Conservation (phyloP, 2,888 invertebrate genomes). For the Eupithecia subumbrata region DNA sequence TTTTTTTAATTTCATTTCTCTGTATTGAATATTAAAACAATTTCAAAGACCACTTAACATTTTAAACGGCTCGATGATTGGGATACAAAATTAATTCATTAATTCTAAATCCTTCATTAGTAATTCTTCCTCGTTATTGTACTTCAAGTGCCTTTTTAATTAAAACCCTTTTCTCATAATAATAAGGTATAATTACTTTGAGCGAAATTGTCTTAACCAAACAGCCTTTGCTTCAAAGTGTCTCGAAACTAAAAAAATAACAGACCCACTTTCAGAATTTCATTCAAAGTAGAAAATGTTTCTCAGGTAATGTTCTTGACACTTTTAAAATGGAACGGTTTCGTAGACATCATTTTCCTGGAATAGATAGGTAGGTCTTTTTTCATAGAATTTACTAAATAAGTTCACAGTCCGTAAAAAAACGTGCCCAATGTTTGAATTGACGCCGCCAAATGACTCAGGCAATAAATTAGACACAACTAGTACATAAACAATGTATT, state of each 20-base stretch:
- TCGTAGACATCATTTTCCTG: not conserved
- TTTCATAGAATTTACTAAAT: not conserved
- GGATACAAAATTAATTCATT: conserved; percentile 18
- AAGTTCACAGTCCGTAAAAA: not conserved
- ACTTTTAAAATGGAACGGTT: not conserved
- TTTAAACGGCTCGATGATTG: conserved; percentile 5
- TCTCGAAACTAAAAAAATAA: conserved; percentile 10
- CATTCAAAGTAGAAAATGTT: not conserved
- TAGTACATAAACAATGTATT: conserved; percentile 16
- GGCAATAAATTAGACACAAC: not conserved
- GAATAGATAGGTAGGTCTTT: not conserved
- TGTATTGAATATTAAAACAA: not conserved
- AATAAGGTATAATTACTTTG: conserved; percentile 4
- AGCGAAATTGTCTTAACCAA: conserved; percentile 1
- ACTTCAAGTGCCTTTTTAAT: not conserved
- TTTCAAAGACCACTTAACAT: not conserved
- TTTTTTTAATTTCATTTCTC: not conserved
- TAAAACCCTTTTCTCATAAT: conserved; percentile 10
- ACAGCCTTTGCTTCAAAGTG: not conserved
- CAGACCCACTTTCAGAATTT: not conserved
- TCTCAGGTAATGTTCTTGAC: not conserved
- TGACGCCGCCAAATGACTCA: conserved; percentile 1
- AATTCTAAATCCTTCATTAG: conserved; percentile 8
- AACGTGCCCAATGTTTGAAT: not conserved
- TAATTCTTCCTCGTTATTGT: conserved; percentile 11